phyloP scores from a whole-genome alignment of 2,797 vertebrate genomes.

The Eutrigla gurnardus region DNA sequence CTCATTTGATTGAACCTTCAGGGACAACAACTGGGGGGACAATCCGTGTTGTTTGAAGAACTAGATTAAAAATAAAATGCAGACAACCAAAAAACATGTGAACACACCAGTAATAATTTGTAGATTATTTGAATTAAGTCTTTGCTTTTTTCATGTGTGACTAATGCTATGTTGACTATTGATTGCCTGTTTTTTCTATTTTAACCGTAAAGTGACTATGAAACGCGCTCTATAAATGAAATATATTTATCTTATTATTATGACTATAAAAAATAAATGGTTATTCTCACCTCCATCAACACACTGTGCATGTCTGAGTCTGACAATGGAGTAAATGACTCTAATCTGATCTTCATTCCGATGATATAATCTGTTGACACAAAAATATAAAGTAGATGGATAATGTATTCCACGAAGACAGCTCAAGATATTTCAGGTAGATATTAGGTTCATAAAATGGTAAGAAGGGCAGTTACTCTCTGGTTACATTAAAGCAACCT shows the following conservation, averaged over 20 bases:
- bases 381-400: background rate
- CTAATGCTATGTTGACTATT: too few relatives aligned
- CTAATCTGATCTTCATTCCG: constrained; percentile 8
- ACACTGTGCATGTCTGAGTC: background rate
- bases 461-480: background rate
- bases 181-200: too few relatives aligned
- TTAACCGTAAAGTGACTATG: too few relatives aligned
- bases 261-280: background rate
- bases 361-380: constrained; percentile 43
- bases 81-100: background rate
- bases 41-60: constrained; percentile 6
- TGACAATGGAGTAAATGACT: constrained; percentile 8
- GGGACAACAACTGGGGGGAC: background rate
- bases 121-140: background rate
- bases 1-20: constrained; percentile 10
- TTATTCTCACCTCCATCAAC: constrained; percentile 37
- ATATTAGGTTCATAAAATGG: background rate
- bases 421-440: too few relatives aligned
- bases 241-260: too few relatives aligned
- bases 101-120: background rate
- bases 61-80: constrained; percentile 18
- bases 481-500: background rate
- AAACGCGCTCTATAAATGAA: too few relatives aligned
- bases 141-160: too few relatives aligned
- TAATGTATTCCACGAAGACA: background rate